These are phyloP conservation scores for Margarornis squamiger DNA, from an alignment of 2,797 vertebrate species.

Conservation along the genomic window DNA sequence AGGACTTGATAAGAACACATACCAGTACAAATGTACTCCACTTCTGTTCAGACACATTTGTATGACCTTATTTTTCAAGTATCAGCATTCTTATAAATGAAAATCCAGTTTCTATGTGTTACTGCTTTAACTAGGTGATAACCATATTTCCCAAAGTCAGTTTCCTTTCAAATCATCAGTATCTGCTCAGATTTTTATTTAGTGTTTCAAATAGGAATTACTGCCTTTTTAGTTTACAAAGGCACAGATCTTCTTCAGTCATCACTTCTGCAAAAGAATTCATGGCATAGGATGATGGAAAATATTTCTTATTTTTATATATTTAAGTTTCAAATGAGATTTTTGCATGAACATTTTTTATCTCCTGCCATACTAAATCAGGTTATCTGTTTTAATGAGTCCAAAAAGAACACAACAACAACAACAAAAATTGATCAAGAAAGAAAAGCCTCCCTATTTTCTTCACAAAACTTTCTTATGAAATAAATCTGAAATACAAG, in stretches of 20 bases:
- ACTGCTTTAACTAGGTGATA: not conserved
- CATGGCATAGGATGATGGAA: not conserved
- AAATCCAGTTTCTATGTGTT: not conserved
- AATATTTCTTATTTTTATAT: not conserved
- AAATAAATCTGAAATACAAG: not conserved
- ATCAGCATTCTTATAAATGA: not conserved
- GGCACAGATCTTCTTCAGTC: not conserved
- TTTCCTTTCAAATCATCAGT: not conserved
- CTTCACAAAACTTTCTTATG: not conserved
- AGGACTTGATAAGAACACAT: not conserved
- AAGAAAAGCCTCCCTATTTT: not conserved
- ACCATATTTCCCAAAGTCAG: not conserved
- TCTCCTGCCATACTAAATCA: not conserved
- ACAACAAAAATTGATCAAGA: too few species aligned
- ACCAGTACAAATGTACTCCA: not conserved
- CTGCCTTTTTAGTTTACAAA: not conserved
- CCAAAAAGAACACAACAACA: fast-evolving
- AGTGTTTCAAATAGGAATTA: not conserved
- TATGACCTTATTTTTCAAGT: not conserved
- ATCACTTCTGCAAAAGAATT: not conserved
- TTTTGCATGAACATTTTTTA: not conserved
- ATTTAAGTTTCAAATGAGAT: not conserved
- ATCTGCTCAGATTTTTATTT: not conserved
- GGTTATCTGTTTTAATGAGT: not conserved
- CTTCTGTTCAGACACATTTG: not conserved